These are phyloP conservation scores for Callopanchax toddi DNA, from an alignment of 2,113 vertebrate species.

Conservation along the genomic window DNA sequence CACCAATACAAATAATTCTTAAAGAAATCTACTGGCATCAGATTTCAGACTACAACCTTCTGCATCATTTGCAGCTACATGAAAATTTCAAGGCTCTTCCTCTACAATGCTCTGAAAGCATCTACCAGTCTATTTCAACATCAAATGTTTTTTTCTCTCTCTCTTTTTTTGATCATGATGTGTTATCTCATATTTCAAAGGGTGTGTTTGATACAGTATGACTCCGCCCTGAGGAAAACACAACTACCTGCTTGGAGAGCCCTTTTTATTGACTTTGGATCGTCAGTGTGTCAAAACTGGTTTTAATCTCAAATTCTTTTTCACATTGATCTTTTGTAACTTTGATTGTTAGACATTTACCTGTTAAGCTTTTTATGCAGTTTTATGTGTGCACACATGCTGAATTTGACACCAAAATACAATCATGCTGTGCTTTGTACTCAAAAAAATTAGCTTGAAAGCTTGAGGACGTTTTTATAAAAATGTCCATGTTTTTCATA, in stretches of 20 bases:
- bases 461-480: no score
- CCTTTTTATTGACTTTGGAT: slow-evolving; percentile 45
- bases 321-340: not conserved
- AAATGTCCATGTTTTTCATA: no score
- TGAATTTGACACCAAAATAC: no score
- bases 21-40: slow-evolving; percentile 46
- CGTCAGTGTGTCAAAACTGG: slow-evolving; percentile 42
- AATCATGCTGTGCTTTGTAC: no score
- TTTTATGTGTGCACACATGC: no score
- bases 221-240: slow-evolving; percentile 54
- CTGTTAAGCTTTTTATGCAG: no score
- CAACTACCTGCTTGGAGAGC: slow-evolving; percentile 61
- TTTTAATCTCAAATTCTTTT: slow-evolving; percentile 30
- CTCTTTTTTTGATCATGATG: slow-evolving; percentile 34
- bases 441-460: no score
- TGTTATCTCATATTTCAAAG: slow-evolving; percentile 63
- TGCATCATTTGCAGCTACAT: slow-evolving; percentile 53
- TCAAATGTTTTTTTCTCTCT: slow-evolving; percentile 47
- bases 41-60: slow-evolving; percentile 34
- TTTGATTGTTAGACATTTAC: no score
- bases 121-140: slow-evolving; percentile 54
- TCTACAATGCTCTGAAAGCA: slow-evolving; percentile 28
- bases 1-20: slow-evolving; percentile 56
- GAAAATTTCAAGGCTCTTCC: slow-evolving; percentile 52
- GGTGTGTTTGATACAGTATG: slow-evolving; percentile 47